A percentile compares a stretch with the other conserved stretches of the same genome.
Evolutionary conservation across 1,140 invertebrate genomes (phyloP).

Genomic region (Diorhabda carinulata): DNA sequence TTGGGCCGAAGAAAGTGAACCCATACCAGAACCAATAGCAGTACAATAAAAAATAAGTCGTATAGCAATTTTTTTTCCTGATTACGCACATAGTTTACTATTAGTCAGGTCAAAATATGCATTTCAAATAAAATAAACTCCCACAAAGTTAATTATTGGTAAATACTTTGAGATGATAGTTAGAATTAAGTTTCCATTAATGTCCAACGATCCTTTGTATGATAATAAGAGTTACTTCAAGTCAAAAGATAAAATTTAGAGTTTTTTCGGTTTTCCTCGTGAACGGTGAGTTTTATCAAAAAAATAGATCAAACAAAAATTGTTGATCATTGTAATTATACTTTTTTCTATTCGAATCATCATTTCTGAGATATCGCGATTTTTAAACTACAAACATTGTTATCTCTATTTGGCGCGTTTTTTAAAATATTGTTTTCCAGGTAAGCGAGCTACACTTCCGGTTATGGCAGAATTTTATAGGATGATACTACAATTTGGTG

Average conservation of each 20-base stretch:
- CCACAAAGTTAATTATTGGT: too few relatives aligned
- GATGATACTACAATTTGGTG: too few relatives aligned
- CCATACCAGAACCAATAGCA: slow-evolving; percentile 32
- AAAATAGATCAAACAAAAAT: not conserved
- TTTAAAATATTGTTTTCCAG: too few relatives aligned
- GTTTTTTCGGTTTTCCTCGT: not conserved
- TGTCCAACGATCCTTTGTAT: too few relatives aligned
- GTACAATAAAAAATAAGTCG: slow-evolving; percentile 18
- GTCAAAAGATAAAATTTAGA: not conserved
- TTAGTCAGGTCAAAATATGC: too few relatives aligned
- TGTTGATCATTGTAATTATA: not conserved
- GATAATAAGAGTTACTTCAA: not conserved
- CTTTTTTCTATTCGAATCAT: not conserved
- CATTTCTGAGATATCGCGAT: not conserved
- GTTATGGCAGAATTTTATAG: too few relatives aligned
- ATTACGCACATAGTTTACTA: too few relatives aligned
- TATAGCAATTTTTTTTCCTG: not conserved
- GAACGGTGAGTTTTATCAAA: not conserved
- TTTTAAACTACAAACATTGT: not conserved
- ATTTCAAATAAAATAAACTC: too few relatives aligned
- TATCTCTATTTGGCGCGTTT: too few relatives aligned
- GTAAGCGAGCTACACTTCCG: too few relatives aligned
- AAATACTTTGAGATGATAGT: too few relatives aligned
- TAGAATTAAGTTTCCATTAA: too few relatives aligned
- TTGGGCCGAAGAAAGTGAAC: slow-evolving; percentile 34